These are phyloP conservation scores for Amphilophus citrinellus DNA, from an alignment of 2,113 vertebrate genomes.

Conservation along the genomic window DNA sequence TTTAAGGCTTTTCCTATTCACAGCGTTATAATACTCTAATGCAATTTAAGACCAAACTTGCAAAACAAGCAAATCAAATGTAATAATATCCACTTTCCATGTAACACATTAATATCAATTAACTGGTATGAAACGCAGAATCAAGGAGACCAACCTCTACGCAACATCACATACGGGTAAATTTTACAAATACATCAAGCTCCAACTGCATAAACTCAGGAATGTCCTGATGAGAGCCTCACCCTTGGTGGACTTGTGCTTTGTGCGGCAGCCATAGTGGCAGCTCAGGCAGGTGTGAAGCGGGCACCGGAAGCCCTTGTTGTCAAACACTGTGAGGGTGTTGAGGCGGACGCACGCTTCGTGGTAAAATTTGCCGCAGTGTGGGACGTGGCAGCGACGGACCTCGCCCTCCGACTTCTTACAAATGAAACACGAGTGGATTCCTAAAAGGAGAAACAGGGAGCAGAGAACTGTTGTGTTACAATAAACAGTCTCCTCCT, in stretches of 20 bases:
- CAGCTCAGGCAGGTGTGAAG: conserved; percentile 95
- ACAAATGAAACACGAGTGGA: conserved; percentile 92
- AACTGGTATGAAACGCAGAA: not conserved
- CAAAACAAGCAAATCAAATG: not conserved
- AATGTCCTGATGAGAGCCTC: conserved; percentile 16
- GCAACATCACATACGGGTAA: fast-evolving
- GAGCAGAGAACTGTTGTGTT: not conserved
- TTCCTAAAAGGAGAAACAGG: conserved; percentile 73
- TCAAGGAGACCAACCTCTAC: not conserved
- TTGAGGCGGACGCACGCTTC: conserved; percentile 89
- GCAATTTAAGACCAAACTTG: not conserved
- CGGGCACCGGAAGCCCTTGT: conserved; percentile 94
- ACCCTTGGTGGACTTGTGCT: conserved; percentile 91
- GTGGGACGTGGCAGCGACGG: conserved; percentile 89
- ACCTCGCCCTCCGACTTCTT: conserved; percentile 88
- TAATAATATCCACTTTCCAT: not conserved
- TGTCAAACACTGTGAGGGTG: conserved; percentile 90
- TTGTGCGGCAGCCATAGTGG: conserved; percentile 86
- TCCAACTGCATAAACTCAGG: not conserved
- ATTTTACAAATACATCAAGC: not conserved
- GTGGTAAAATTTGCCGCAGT: conserved; percentile 97
- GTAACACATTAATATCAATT: not conserved
- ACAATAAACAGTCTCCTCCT: not conserved
- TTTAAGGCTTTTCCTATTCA: not conserved
- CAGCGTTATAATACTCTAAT: not conserved